phyloP scores from a whole-genome alignment of 1,140 invertebrate species.

The Trichomalopsis sarcophagae region DNA sequence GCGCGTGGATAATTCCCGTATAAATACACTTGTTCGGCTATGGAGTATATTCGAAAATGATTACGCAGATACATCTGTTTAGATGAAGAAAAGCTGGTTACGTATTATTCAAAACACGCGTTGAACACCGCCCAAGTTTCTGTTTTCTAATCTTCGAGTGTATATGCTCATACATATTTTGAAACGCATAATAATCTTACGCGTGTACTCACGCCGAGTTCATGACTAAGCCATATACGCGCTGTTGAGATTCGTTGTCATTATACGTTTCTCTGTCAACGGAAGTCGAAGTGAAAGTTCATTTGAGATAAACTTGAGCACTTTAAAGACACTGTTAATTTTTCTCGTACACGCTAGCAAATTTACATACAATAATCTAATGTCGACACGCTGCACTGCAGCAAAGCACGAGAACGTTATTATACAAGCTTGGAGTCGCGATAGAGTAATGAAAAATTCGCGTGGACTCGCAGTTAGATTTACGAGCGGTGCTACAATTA shows the following conservation, averaged over 20 bases:
- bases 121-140: too few species aligned
- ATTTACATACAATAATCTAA: constrained; percentile 30
- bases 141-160: neutral
- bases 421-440: neutral
- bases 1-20: too few species aligned
- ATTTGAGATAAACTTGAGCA: neutral
- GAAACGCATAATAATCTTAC: neutral
- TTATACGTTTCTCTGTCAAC: constrained; percentile 4
- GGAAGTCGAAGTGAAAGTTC: constrained; percentile 28
- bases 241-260: neutral
- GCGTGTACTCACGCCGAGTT: neutral
- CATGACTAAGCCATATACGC: too few species aligned
- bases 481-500: constrained; percentile 5
- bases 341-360: neutral
- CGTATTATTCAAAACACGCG: neutral
- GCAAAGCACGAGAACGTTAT: neutral
- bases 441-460: neutral
- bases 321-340: neutral
- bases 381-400: neutral
- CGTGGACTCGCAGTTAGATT: neutral
- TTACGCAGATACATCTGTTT: neutral
- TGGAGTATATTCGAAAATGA: neutral
- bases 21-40: too few species aligned
- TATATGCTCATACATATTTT: neutral
- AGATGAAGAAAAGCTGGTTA: neutral